phyloP scores from a whole-genome alignment of 2,888 invertebrate species.

The Acanthoscelides obtectus region DNA sequence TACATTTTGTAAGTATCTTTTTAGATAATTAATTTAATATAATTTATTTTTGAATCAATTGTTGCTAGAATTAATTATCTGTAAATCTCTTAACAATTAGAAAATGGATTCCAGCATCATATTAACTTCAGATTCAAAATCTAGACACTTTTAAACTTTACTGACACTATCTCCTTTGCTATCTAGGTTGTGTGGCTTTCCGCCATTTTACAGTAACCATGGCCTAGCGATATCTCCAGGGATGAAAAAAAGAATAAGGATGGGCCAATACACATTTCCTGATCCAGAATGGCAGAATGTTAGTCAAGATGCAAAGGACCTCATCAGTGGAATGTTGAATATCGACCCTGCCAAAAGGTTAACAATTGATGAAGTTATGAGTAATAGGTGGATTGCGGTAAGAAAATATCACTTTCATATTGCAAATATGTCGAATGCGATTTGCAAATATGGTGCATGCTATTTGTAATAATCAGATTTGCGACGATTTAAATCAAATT shows the following conservation, averaged over 20 bases:
- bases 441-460: too few relatives aligned
- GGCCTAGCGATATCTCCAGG: conserved; percentile 98
- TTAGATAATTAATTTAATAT: not conserved
- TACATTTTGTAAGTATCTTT: conserved; percentile 77
- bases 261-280: conserved; percentile 97
- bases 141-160: too few relatives aligned
- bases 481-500: too few relatives aligned
- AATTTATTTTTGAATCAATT: not conserved
- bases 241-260: conserved; percentile 94
- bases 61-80: too few relatives aligned
- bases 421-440: too few relatives aligned
- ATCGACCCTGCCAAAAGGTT: conserved; percentile 89
- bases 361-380: conserved; percentile 86
- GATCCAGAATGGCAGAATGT: conserved; percentile 95
- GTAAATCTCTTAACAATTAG: too few relatives aligned
- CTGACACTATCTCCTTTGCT: conserved; percentile 14
- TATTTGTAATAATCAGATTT: too few relatives aligned
- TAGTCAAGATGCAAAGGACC: conserved; percentile 89
- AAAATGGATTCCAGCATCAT: too few relatives aligned
- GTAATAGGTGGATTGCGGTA: conserved; percentile 82
- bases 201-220: conserved; percentile 97
- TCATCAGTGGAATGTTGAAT: conserved; percentile 90
- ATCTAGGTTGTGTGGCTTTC: conserved; percentile 92
- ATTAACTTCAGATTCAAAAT: too few relatives aligned
- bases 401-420: not conserved